A percentile compares a stretch with the other conserved stretches of the same genome.
Conservation (phyloP, 2,113 vertebrate species). For the Semicossyphus pulcher region DNA sequence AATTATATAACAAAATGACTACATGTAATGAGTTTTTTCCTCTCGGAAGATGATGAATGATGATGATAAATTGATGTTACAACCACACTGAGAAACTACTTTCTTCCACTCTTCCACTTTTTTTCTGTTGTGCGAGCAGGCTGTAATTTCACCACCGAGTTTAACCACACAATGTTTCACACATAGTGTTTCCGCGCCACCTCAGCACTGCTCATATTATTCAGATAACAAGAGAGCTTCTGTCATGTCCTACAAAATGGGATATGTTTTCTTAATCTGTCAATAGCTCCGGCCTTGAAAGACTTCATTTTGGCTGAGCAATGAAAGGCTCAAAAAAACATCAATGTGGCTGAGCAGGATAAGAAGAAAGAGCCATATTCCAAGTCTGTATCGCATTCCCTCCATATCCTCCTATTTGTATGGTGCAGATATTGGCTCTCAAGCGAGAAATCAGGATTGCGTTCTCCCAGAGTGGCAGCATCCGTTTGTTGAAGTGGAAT, state of each 20-base stretch:
- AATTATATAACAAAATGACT: conserved; percentile 33
- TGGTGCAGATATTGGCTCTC: conserved; percentile 80
- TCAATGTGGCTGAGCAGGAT: conserved; percentile 81
- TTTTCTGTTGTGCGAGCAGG: conserved; percentile 30
- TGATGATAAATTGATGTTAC: conserved; percentile 11
- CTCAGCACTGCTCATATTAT: conserved; percentile 77
- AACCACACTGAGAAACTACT: conserved; percentile 34
- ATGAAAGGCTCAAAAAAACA: conserved; percentile 80
- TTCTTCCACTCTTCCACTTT: conserved; percentile 39
- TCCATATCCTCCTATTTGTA: conserved; percentile 74
- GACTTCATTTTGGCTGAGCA: conserved; percentile 82
- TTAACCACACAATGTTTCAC: conserved; percentile 68
- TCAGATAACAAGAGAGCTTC: conserved; percentile 76
- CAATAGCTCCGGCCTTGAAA: conserved; percentile 73
- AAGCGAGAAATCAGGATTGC: conserved; percentile 79
- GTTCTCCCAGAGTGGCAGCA: conserved; percentile 71
- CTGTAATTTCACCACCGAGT: conserved; percentile 65
- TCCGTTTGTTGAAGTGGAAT: conserved; percentile 74
- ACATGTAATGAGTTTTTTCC: background rate
- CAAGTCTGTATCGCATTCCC: conserved; percentile 65
- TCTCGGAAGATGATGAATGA: conserved; percentile 8
- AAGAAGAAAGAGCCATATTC: conserved; percentile 81
- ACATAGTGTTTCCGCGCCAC: conserved; percentile 64
- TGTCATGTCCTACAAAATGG: conserved; percentile 74
- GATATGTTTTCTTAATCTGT: conserved; percentile 81